These are phyloP conservation scores for Helostoma temminkii DNA, from an alignment of 2,797 vertebrate species.

Conservation along the genomic window DNA sequence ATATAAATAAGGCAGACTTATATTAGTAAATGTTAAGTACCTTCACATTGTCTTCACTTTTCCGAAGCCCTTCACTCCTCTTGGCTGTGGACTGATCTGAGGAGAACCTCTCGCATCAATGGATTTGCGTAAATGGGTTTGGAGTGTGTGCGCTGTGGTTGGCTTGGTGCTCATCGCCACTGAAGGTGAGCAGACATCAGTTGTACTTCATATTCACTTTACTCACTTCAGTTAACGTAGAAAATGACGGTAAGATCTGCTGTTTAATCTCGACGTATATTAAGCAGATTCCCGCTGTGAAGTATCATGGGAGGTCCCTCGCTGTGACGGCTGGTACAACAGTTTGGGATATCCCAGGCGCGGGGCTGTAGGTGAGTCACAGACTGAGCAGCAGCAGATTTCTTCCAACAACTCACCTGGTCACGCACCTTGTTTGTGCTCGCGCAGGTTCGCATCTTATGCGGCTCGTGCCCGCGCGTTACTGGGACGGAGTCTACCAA, in stretches of 20 bases:
- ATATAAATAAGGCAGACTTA: not conserved
- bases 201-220: not conserved
- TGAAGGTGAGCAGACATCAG: slow-evolving; percentile 68
- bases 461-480: slow-evolving; percentile 89
- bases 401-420: not conserved
- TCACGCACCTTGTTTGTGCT: slow-evolving; percentile 16
- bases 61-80: slow-evolving; percentile 52
- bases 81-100: slow-evolving; percentile 55
- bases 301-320: slow-evolving; percentile 90
- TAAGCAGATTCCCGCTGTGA: slow-evolving; percentile 76
- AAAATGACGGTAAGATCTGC: not conserved
- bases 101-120: slow-evolving; percentile 78
- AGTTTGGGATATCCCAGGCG: slow-evolving; percentile 87
- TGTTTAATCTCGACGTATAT: not conserved
- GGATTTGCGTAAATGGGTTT: slow-evolving; percentile 77
- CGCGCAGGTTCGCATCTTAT: slow-evolving; percentile 86
- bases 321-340: slow-evolving; percentile 98
- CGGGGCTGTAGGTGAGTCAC: slow-evolving; percentile 87
- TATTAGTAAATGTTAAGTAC: slow-evolving; percentile 20
- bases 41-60: slow-evolving; percentile 31
- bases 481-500: slow-evolving; percentile 90
- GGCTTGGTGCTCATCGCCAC: slow-evolving; percentile 54
- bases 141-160: slow-evolving; percentile 63
- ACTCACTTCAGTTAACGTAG: too few species aligned
- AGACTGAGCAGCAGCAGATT: not conserved